Conservation (phyloP, 2,113 vertebrate species). For the Felis chaus region DNA sequence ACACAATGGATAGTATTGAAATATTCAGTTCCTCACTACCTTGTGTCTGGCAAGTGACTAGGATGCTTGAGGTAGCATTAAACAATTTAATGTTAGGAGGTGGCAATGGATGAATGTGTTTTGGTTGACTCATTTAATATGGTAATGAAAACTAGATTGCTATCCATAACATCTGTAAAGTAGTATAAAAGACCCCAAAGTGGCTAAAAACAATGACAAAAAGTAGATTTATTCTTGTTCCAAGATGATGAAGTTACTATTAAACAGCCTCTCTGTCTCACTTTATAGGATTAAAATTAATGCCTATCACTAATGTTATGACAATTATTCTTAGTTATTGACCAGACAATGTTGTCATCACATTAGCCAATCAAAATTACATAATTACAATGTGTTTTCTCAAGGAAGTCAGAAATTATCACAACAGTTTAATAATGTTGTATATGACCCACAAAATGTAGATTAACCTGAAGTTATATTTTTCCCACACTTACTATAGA, state of each 20-base stretch:
- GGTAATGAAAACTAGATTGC: slow-evolving; percentile 57
- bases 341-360: not conserved
- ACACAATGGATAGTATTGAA: not conserved
- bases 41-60: not conserved
- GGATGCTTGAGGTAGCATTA: not conserved
- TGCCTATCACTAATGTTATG: no score
- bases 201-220: slow-evolving; percentile 52
- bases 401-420: not conserved
- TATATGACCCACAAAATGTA: not conserved
- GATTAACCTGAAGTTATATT: not conserved
- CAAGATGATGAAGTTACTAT: slow-evolving; percentile 35
- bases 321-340: not conserved
- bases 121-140: slow-evolving; percentile 49
- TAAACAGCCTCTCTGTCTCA: not conserved
- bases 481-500: not conserved
- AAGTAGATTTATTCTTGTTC: slow-evolving; percentile 58
- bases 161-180: slow-evolving; percentile 51
- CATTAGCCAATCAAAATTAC: not conserved
- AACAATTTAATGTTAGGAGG: not conserved
- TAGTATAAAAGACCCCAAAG: slow-evolving; percentile 50
- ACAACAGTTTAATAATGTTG: not conserved
- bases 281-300: not conserved
- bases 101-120: not conserved
- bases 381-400: not conserved
- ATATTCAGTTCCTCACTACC: not conserved